These are phyloP conservation scores for Anadara kagoshimensis DNA, from an alignment of 1,140 invertebrate species.

Conservation along the genomic window DNA sequence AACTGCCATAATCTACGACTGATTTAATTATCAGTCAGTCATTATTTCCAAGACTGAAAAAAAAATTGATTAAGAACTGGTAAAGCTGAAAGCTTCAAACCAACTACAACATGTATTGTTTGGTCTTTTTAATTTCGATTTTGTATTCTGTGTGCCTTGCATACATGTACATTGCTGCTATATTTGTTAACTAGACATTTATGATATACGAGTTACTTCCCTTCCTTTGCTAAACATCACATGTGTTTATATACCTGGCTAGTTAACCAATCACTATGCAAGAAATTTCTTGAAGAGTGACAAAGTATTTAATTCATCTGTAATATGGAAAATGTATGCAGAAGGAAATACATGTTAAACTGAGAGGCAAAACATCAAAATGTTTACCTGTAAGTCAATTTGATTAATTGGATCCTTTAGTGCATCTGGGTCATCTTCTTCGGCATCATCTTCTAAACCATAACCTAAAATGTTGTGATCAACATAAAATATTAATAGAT, in stretches of 20 bases:
- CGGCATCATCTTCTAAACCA: constrained; percentile 54
- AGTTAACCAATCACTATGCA: too few species aligned
- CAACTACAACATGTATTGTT: too few species aligned
- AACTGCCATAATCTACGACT: not conserved
- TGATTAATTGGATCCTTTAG: constrained; percentile 70
- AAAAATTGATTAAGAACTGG: not conserved
- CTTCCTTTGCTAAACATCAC: too few species aligned
- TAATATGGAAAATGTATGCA: not conserved
- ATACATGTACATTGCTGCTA: too few species aligned
- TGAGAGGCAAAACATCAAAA: not conserved
- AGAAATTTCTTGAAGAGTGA: too few species aligned
- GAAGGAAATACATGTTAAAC: not conserved
- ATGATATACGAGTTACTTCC: too few species aligned
- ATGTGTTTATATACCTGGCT: too few species aligned
- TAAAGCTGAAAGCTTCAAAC: not conserved
- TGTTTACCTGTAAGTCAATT: constrained; percentile 69
- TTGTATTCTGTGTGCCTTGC: too few species aligned
- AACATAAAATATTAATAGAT: not conserved
- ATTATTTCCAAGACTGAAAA: not conserved
- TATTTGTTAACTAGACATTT: not conserved
- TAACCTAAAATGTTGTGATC: not conserved
- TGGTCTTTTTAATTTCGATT: too few species aligned
- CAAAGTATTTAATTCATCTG: too few species aligned
- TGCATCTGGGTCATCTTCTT: constrained; percentile 73
- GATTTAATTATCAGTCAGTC: not conserved